These are phyloP conservation scores for Callosobruchus maculatus DNA, from an alignment of 2,888 invertebrate genomes.

Conservation along the genomic window DNA sequence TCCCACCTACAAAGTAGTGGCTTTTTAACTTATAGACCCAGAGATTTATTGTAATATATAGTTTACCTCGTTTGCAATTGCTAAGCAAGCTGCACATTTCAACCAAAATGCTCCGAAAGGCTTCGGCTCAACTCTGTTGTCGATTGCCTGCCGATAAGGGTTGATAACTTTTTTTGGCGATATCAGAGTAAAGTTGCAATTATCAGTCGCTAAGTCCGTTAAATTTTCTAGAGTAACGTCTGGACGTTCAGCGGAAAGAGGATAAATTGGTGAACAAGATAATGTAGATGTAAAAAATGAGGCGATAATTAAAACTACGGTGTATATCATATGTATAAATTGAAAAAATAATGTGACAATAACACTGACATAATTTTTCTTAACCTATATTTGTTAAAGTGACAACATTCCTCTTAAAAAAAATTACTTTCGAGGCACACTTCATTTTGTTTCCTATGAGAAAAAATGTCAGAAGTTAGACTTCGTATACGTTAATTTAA, in stretches of 20 bases:
- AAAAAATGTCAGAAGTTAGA: too few species aligned
- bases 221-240: neutral
- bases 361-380: neutral
- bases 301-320: neutral
- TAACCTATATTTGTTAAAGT: neutral
- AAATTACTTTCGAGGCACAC: too few species aligned
- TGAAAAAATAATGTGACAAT: neutral
- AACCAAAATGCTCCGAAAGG: constrained; percentile 32
- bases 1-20: constrained; percentile 22
- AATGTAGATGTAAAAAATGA: neutral
- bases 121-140: constrained; percentile 28
- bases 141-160: constrained; percentile 28
- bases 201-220: neutral
- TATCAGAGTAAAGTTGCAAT: constrained; percentile 24
- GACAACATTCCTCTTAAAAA: neutral
- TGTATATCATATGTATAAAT: neutral
- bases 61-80: constrained; percentile 30
- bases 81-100: constrained; percentile 34
- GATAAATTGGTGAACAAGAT: neutral
- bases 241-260: neutral
- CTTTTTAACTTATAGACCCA: neutral
- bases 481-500: too few species aligned
- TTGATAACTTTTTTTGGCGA: constrained; percentile 34
- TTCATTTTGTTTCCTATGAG: too few species aligned
- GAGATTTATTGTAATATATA: neutral